Base-by-base conservation (phyloP, 2,888 invertebrate genomes). In the Ophion obscuratus region DNA sequence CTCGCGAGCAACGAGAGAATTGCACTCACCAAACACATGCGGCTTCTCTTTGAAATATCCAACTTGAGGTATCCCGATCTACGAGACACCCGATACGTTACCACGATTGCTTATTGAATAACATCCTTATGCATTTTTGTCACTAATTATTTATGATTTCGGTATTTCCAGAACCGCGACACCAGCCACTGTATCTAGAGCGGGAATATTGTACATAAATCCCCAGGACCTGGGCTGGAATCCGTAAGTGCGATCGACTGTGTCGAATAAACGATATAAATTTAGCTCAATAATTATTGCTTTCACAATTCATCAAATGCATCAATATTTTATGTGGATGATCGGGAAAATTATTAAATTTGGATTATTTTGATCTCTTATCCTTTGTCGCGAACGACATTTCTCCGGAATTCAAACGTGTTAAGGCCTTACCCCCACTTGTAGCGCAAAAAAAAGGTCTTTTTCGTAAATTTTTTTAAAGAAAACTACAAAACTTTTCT, bases 221-320 rank as follows among this genome's bases (percentile, higher is more conserved):
- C 97, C 98, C 0, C 97, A 97, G 88, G 99, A 99, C 95, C 95
- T 99, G 77, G 99, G 99, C 3, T 99, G 99, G 99, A 98, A 97
- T 94, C 98, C 99, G 95, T 98, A 94, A 96, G 97, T 95, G 81
- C 68, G 73, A 78, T 81, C 68, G 27, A 79, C 20, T 31, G 17
- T 61, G 17, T n/a, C 40, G 40, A 40, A 7, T 40, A 40, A 40
- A 7, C 40, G 40, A 40, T 40, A 40, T 40, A 9, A 40, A 40
- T 40, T 40, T 40, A 9, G 40, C 40, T 40, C 40, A 40, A 7
- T 40, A 7, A 40, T 40, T 40, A 40, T 7, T 40, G 40, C 40
- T 40, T 40, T 40, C 7, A 40, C 9, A 6, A 40, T 40, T 40
- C 9, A 40, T 40, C 6, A 40, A 40, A 7, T 40, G 40, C 40